Conservation (phyloP, 2,888 invertebrate species). For the Therioaphis trifolii region DNA sequence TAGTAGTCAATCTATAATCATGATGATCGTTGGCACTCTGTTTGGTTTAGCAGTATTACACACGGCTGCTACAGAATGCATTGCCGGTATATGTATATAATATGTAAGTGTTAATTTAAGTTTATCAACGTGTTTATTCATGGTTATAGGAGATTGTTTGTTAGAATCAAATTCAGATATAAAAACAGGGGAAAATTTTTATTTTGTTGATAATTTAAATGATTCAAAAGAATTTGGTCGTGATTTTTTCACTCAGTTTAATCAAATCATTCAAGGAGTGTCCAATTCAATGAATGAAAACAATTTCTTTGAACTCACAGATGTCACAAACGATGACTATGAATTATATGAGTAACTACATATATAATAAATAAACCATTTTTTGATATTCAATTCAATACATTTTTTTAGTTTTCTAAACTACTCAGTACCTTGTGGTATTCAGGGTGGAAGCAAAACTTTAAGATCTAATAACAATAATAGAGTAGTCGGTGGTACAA, state of each 20-base stretch:
- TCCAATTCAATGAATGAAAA: not conserved
- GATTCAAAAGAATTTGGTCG: not conserved
- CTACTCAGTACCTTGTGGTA: constrained; percentile 47
- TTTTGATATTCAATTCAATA: no score
- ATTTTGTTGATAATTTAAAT: not conserved
- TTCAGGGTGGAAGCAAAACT: constrained; percentile 1
- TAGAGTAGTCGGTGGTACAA: constrained; percentile 42
- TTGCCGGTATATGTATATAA: constrained; percentile 35
- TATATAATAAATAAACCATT: not conserved
- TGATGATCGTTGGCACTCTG: constrained; percentile 39
- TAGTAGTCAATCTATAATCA: constrained; percentile 31
- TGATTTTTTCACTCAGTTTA: not conserved
- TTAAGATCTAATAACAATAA: not conserved
- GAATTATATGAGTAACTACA: constrained; percentile 1
- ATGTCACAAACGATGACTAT: not conserved
- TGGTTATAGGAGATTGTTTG: constrained; percentile 26
- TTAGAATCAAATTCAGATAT: not conserved
- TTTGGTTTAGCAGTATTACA: constrained; percentile 41
- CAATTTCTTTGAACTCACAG: not conserved
- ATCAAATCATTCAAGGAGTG: not conserved
- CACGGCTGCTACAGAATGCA: constrained; percentile 53
- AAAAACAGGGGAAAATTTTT: not conserved
- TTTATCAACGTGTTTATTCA: not conserved
- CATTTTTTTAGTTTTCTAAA: constrained; percentile 35
- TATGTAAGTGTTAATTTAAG: not conserved